Base-by-base conservation (phyloP, 2,888 invertebrate genomes). In the Phengaris arion region DNA sequence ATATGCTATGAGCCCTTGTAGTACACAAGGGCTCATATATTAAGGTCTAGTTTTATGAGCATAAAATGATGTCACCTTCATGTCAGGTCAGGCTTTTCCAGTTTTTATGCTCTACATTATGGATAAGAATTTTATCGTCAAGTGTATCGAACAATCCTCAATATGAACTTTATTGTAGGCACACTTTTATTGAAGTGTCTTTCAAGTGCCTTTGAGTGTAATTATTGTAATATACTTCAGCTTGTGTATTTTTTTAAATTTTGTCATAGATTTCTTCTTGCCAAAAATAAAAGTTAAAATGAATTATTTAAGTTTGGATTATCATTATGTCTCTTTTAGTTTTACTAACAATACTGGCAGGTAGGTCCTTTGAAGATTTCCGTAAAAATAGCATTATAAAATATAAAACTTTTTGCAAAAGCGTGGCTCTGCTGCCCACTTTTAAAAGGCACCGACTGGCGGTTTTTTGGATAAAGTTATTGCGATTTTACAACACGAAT, bases 51-150 rank as follows among this genome's bases (percentile, higher is more conserved):
- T 83, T 81, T 81, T 76, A 78, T 78, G 79, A 81, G 81, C 82
- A 83, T 82, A 35, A 35, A 35, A 82, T 80, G 84, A 84, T 86
- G 88, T 87, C 88, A 89, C 88, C 83, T n/a, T 15, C 46, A 68
- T 35, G 87, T 89, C 90, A 91, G 90, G 84, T 90, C 85, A 78
- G 79, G 84, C 77, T 78, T 83, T 84, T 82, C 82, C 82, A 85
- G 77, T 86, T 85, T 86, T 84, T 83, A 81, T 83, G 82, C 81
- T 81, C 84, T 81, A 85, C 80, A 82, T 82, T 80, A 81, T 70
- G 57, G 54, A 22, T 59, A 10, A 35, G 64, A 64, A 64, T 64
- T 64, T 64, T 12, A 64, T 64, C 35, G 64, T 35, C 64, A 64
- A 64, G 64, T 64, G 64, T 35, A 64, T 35, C 64, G 64, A 12